phyloP scores from a whole-genome alignment of 2,797 vertebrate genomes.

The Parambassis ranga region DNA sequence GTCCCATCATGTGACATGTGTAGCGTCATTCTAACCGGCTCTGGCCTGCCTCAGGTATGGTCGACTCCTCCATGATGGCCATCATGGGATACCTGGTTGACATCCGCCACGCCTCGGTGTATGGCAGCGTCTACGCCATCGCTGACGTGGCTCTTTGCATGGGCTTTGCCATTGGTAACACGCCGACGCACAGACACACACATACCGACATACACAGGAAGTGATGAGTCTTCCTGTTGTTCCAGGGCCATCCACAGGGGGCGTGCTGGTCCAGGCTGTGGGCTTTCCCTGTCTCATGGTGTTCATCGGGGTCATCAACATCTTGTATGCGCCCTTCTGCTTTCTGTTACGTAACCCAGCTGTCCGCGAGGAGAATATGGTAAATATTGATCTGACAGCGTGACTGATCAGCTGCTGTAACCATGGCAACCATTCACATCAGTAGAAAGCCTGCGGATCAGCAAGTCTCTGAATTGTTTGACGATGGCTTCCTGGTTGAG shows the following conservation, averaged over 20 bases:
- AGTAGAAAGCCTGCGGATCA: no score
- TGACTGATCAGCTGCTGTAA: no score
- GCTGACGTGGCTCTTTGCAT: constrained; percentile 90
- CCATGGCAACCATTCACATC: no score
- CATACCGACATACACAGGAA: no score
- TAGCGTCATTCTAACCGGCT: not conserved
- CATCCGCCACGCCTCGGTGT: constrained; percentile 88
- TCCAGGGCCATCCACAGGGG: constrained; percentile 86
- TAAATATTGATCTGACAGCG: constrained; percentile 51
- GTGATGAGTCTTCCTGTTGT: constrained; percentile 10
- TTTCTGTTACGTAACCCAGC: constrained; percentile 84
- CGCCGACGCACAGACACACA: not conserved
- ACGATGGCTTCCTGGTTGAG: no score
- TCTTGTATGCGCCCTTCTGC: constrained; percentile 88
- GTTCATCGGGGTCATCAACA: constrained; percentile 83
- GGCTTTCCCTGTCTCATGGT: constrained; percentile 91
- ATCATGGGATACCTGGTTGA: constrained; percentile 92
- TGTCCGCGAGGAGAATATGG: constrained; percentile 85
- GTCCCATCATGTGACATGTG: no score
- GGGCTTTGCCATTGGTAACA: constrained; percentile 89
- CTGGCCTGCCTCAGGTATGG: constrained; percentile 85
- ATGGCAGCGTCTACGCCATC: constrained; percentile 90
- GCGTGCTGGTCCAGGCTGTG: constrained; percentile 80
- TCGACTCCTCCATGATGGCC: constrained; percentile 93
- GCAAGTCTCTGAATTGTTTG: no score